These are phyloP conservation scores for Patella caerulea DNA, from an alignment of 2,888 invertebrate species.

Conservation along the genomic window DNA sequence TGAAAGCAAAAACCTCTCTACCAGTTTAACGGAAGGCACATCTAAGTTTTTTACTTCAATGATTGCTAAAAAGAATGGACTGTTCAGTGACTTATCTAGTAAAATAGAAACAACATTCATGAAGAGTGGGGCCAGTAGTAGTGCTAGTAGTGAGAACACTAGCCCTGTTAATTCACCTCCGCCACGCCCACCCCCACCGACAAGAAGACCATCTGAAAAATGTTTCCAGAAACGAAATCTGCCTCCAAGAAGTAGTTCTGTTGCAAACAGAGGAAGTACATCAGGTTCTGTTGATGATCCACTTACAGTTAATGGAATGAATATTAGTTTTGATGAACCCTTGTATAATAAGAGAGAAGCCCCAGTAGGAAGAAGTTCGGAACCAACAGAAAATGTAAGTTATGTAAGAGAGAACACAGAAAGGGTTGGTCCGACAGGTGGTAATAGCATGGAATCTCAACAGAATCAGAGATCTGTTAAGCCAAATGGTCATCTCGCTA, in stretches of 20 bases:
- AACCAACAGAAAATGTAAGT: not conserved
- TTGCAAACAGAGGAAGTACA: not conserved
- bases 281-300: slow-evolving; percentile 39
- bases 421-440: not conserved
- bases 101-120: slow-evolving; percentile 63
- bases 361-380: not conserved
- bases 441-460: not conserved
- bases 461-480: not conserved
- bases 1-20: slow-evolving; percentile 36
- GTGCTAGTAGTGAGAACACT: slow-evolving; percentile 42
- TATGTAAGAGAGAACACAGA: not conserved
- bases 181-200: slow-evolving; percentile 23
- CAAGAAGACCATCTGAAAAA: slow-evolving; percentile 22
- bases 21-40: slow-evolving; percentile 61
- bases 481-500: not conserved
- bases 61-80: slow-evolving; percentile 65
- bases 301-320: slow-evolving; percentile 42
- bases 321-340: slow-evolving; percentile 64
- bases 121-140: slow-evolving; percentile 48
- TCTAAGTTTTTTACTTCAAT: slow-evolving; percentile 66
- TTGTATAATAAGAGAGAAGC: slow-evolving; percentile 38
- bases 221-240: slow-evolving; percentile 20
- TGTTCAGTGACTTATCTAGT: slow-evolving; percentile 65
- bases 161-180: slow-evolving; percentile 24
- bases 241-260: slow-evolving; percentile 13